Percentiles rank a stretch among this genome's conserved stretches.
Evolutionary conservation across 2,113 vertebrate species (phyloP).

Genomic region (Datnioides undecimradiatus): DNA sequence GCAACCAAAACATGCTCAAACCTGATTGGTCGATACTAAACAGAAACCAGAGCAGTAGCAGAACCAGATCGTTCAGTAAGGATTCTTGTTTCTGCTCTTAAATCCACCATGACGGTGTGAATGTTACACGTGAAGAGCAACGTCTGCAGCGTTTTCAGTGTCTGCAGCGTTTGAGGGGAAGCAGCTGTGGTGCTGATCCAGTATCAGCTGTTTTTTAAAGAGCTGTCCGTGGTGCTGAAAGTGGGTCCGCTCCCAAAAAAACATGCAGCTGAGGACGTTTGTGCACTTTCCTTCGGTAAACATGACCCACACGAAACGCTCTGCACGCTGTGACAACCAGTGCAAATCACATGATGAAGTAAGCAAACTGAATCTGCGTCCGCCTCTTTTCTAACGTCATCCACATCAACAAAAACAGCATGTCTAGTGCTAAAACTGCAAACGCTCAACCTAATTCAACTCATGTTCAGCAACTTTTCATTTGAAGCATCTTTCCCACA

Average conservation of each 20-base stretch:
- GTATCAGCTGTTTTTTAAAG: constrained; percentile 2
- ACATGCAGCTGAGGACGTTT: too few relatives aligned
- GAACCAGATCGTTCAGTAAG: too few relatives aligned
- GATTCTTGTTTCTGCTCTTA: neutral
- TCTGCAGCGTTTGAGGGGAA: neutral
- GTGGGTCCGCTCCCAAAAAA: neutral
- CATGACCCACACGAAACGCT: neutral
- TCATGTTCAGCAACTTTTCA: too few relatives aligned
- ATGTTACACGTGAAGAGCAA: neutral
- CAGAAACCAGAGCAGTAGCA: too few relatives aligned
- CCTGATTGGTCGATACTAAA: too few relatives aligned
- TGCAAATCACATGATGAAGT: neutral
- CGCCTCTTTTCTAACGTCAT: too few relatives aligned
- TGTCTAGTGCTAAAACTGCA: neutral
- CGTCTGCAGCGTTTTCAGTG: neutral
- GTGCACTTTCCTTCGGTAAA: neutral
- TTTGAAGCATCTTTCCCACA: too few relatives aligned
- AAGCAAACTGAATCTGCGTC: neutral
- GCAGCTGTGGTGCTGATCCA: constrained; percentile 2
- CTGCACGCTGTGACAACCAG: neutral
- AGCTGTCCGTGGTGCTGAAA: constrained; percentile 80
- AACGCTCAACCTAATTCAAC: neutral
- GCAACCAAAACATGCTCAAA: too few relatives aligned
- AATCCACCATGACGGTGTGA: neutral
- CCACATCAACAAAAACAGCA: neutral